Evolutionary conservation across 2,797 vertebrate genomes (phyloP).

Genomic region (Macropodus opercularis): DNA sequence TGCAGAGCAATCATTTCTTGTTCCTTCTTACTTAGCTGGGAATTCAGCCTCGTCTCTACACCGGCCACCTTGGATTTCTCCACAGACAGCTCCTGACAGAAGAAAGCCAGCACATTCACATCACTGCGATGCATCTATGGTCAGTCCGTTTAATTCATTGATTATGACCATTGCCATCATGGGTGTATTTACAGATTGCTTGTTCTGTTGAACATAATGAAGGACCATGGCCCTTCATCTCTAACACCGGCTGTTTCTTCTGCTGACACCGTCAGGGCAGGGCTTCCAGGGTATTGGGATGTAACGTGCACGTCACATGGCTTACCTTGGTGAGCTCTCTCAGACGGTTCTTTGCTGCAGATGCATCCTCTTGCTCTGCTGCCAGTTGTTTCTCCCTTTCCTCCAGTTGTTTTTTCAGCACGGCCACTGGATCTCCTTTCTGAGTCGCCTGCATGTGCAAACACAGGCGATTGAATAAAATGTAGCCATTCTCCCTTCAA

Average conservation of each 20-base stretch:
- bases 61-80: conserved; percentile 87
- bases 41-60: conserved; percentile 87
- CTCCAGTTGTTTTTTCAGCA: conserved; percentile 93
- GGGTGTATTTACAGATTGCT: too few relatives aligned
- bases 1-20: conserved; percentile 89
- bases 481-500: neutral
- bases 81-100: conserved; percentile 84
- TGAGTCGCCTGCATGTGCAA: conserved; percentile 85
- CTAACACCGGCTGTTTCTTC: conserved; percentile 11
- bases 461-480: neutral
- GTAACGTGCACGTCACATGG: too few relatives aligned
- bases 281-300: too few relatives aligned
- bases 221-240: neutral
- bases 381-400: conserved; percentile 91
- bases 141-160: neutral
- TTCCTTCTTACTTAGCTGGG: conserved; percentile 87
- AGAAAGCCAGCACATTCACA: neutral
- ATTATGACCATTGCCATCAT: too few relatives aligned
- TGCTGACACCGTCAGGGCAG: conserved; percentile 56
- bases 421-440: conserved; percentile 90
- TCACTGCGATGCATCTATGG: neutral
- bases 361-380: conserved; percentile 86
- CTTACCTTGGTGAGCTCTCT: conserved; percentile 91
- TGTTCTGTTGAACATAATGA: neutral
- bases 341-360: conserved; percentile 86